Evolutionary conservation across 2,113 vertebrate species (phyloP).

Genomic region (Tyrannus savana): DNA sequence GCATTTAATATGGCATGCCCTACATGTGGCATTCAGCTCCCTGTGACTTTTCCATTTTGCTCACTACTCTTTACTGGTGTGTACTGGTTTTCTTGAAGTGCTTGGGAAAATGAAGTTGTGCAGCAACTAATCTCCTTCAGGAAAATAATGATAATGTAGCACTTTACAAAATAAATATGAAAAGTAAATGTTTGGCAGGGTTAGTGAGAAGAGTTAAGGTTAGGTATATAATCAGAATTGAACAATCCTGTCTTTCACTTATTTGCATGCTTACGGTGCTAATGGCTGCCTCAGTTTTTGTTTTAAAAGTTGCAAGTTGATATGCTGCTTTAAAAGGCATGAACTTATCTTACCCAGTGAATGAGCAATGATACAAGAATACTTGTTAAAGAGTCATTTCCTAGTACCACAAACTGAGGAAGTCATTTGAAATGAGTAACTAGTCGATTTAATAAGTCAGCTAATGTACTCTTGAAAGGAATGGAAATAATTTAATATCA

Average conservation of each 20-base stretch:
- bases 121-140: neutral
- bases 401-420: constrained; percentile 23
- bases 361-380: constrained; percentile 18
- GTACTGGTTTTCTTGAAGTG: neutral
- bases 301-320: neutral
- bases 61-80: neutral
- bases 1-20: neutral
- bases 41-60: constrained; percentile 24
- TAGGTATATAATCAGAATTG: neutral
- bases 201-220: constrained; percentile 10
- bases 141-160: constrained; percentile 29
- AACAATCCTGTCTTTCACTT: neutral
- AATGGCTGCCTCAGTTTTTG: constrained; percentile 2
- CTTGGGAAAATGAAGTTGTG: constrained; percentile 15
- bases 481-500: constrained; percentile 62
- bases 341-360: neutral
- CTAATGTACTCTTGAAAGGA: constrained; percentile 54
- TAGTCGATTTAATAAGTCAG: constrained; percentile 57
- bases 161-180: constrained; percentile 38
- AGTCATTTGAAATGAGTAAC: constrained; percentile 67
- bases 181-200: constrained; percentile 1
- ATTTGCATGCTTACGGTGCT: neutral
- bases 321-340: neutral
- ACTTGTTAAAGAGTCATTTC: constrained; percentile 55
- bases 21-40: constrained; percentile 1